Evolutionary conservation across 2,113 vertebrate genomes (phyloP).

Genomic region (Pelusios castaneus): DNA sequence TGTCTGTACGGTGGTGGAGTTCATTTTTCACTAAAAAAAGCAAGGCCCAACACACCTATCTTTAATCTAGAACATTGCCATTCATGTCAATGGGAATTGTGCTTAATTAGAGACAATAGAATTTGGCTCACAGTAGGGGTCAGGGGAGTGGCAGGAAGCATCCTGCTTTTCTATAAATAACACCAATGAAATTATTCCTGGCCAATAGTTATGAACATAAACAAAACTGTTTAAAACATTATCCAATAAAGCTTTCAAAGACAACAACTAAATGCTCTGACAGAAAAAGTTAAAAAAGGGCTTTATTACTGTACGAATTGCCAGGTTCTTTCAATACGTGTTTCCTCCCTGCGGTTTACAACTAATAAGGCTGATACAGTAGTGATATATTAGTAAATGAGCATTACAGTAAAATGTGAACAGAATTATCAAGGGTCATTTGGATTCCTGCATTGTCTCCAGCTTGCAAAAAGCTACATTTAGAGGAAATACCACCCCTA

Average conservation of each 20-base stretch:
- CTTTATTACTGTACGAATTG: constrained; percentile 27
- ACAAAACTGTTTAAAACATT: constrained; percentile 46
- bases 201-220: constrained; percentile 52
- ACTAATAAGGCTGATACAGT: constrained; percentile 33
- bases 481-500: background rate
- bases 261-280: background rate
- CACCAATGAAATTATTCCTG: constrained; percentile 43
- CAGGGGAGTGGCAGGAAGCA: background rate
- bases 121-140: background rate
- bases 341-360: constrained; percentile 52
- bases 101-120: background rate
- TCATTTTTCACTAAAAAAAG: background rate
- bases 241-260: constrained; percentile 54
- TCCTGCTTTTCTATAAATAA: constrained; percentile 1
- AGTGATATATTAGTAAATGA: constrained; percentile 54
- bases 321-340: constrained; percentile 40
- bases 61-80: background rate
- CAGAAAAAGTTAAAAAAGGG: constrained; percentile 8
- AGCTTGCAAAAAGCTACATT: background rate
- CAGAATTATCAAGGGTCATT: constrained; percentile 41
- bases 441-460: background rate
- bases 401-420: constrained; percentile 27
- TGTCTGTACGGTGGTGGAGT: background rate
- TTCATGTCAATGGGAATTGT: background rate
- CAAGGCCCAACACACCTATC: background rate